Evolutionary conservation across 2,113 vertebrate genomes (phyloP).

Genomic region (Cyanoderma ruficeps): DNA sequence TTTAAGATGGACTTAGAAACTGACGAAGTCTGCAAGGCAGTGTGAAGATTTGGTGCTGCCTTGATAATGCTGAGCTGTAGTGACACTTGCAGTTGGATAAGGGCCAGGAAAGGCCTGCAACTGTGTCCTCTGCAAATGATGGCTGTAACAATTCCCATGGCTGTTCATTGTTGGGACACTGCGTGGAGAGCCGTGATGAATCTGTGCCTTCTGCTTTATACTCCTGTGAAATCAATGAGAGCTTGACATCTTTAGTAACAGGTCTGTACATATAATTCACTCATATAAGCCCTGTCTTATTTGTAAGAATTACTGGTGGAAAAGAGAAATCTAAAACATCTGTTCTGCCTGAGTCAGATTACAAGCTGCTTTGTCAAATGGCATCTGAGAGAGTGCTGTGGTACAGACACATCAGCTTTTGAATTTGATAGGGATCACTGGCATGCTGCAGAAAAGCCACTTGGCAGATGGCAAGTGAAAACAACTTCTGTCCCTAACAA

Average conservation of each 20-base stretch:
- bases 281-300: not conserved
- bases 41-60: not conserved
- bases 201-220: not conserved
- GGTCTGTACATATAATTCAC: not conserved
- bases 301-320: not conserved
- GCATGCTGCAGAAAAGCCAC: not conserved
- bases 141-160: not conserved
- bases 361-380: not conserved
- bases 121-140: not conserved
- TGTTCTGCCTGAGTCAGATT: not conserved
- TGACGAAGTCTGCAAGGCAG: not conserved
- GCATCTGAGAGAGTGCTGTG: not conserved
- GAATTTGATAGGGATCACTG: not conserved
- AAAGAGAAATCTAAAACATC: not conserved
- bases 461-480: not conserved
- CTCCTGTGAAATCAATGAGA: not conserved
- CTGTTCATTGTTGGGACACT: not conserved
- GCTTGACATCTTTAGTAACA: not conserved
- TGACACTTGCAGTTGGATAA: not conserved
- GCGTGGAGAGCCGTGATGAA: not conserved
- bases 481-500: not conserved
- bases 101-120: not conserved
- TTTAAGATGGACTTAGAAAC: not conserved
- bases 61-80: not conserved
- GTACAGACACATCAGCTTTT: not conserved